phyloP scores from a whole-genome alignment of 2,797 vertebrate genomes.

The Sebastolobus alascanus region DNA sequence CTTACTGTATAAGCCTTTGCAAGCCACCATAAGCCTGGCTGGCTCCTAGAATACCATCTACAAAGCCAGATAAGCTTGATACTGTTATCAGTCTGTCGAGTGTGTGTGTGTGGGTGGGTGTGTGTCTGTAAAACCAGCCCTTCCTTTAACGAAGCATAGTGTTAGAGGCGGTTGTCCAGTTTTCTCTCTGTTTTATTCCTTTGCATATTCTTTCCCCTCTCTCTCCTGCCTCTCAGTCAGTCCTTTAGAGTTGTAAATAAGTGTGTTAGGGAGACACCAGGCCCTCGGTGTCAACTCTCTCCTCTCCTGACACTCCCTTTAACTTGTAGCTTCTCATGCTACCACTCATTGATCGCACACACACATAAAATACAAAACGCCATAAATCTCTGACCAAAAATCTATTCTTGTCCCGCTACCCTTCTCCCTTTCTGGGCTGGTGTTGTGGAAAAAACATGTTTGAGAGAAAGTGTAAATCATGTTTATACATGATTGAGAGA shows the following conservation, averaged over 20 bases:
- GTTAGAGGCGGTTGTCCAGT: slow-evolving; percentile 28
- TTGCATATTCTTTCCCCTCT: slow-evolving; percentile 36
- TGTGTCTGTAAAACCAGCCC: slow-evolving; percentile 53
- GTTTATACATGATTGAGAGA: slow-evolving; percentile 39
- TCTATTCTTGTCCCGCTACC: slow-evolving; percentile 54
- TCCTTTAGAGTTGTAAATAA: slow-evolving; percentile 68
- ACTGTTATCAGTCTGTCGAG: slow-evolving; percentile 54
- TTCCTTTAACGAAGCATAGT: slow-evolving; percentile 46
- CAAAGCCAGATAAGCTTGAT: slow-evolving; percentile 72
- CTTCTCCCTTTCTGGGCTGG: slow-evolving; percentile 47
- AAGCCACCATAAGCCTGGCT: slow-evolving; percentile 66
- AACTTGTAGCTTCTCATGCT: slow-evolving; percentile 47
- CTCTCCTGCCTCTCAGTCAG: slow-evolving; percentile 50
- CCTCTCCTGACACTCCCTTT: slow-evolving; percentile 62
- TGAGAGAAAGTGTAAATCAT: slow-evolving; percentile 40
- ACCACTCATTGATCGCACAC: slow-evolving; percentile 40
- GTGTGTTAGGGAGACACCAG: slow-evolving; percentile 80
- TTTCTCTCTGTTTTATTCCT: slow-evolving; percentile 37
- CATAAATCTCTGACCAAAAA: slow-evolving; percentile 50
- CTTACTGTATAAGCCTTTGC: slow-evolving; percentile 66
- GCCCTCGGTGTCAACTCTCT: slow-evolving; percentile 81
- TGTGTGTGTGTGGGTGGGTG: slow-evolving; percentile 33
- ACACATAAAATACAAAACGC: slow-evolving; percentile 25
- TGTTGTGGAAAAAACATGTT: slow-evolving; percentile 41
- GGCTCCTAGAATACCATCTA: slow-evolving; percentile 67